phyloP scores from a whole-genome alignment of 2,888 invertebrate genomes.

The Paralinhomoeus sp. region DNA sequence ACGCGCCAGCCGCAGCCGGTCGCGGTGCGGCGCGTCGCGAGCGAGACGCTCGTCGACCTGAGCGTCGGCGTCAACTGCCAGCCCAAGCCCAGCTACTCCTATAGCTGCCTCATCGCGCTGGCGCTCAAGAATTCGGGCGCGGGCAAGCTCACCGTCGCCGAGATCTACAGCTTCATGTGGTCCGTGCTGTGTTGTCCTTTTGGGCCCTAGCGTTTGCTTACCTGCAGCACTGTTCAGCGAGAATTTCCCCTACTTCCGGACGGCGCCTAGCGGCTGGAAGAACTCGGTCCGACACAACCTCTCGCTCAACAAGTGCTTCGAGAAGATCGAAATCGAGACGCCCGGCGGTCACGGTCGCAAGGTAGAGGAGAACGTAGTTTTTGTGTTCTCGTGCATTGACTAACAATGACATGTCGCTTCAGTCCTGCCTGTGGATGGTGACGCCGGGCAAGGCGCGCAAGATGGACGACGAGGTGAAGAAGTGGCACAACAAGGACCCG shows the following conservation, averaged over 20 bases:
- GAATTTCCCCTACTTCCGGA: conserved; percentile 94
- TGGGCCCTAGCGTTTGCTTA: neutral
- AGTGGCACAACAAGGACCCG: conserved; percentile 88
- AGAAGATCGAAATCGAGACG: conserved; percentile 83
- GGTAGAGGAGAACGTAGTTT: conserved; percentile 25
- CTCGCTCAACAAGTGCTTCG: conserved; percentile 90
- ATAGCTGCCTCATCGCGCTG: conserved; percentile 91
- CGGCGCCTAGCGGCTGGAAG: conserved; percentile 94
- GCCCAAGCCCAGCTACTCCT: conserved; percentile 80
- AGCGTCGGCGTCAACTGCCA: neutral
- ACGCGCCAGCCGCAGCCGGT: neutral
- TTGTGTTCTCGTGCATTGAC: too few relatives aligned
- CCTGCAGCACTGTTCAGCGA: too few relatives aligned
- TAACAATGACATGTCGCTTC: too few relatives aligned
- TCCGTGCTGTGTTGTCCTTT: conserved; percentile 33
- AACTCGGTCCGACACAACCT: conserved; percentile 92
- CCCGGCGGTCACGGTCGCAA: conserved; percentile 35
- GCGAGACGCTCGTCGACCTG: neutral
- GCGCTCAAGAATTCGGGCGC: conserved; percentile 82
- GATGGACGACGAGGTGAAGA: conserved; percentile 93
- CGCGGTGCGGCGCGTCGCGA: neutral
- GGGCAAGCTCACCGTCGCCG: conserved; percentile 82
- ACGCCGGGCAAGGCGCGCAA: conserved; percentile 78
- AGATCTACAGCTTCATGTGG: conserved; percentile 97
- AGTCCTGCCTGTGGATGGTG: conserved; percentile 69